phyloP scores from a whole-genome alignment of 2,797 vertebrate species.

The Sandelia bainsii region DNA sequence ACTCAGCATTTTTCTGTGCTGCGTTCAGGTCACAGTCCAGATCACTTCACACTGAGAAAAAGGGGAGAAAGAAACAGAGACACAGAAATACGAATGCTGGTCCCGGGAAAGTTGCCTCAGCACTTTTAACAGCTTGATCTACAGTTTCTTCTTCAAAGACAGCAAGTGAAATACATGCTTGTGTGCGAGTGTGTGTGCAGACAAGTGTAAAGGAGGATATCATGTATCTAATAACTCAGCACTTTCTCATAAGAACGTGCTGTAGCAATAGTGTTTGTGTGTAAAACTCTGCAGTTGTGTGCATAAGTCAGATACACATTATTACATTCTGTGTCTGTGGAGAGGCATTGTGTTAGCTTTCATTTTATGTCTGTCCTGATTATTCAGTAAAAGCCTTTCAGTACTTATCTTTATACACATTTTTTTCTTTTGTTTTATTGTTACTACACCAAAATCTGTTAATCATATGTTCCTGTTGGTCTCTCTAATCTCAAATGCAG shows the following conservation, averaged over 20 bases:
- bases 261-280: slow-evolving; percentile 19
- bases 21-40: slow-evolving; percentile 33
- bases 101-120: slow-evolving; percentile 31
- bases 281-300: background rate
- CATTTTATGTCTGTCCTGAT: background rate
- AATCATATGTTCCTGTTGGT: background rate
- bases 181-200: background rate
- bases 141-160: slow-evolving; percentile 40
- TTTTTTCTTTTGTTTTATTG: background rate
- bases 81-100: slow-evolving; percentile 27
- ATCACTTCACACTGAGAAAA: slow-evolving; percentile 30
- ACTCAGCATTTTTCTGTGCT: slow-evolving; percentile 29
- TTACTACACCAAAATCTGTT: background rate
- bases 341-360: background rate
- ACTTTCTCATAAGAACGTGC: slow-evolving; percentile 26
- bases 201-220: slow-evolving; percentile 33
- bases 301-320: background rate
- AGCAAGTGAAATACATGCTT: slow-evolving; percentile 6
- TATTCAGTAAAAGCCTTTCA: no score
- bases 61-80: slow-evolving; percentile 11
- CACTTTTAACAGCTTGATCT: slow-evolving; percentile 56
- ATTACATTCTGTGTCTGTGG: slow-evolving; percentile 8
- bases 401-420: no score
- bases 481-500: background rate
- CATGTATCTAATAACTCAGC: slow-evolving; percentile 40